Base-by-base conservation (phyloP, 2,888 invertebrate genomes). In the Dolichomitus sp. region DNA sequence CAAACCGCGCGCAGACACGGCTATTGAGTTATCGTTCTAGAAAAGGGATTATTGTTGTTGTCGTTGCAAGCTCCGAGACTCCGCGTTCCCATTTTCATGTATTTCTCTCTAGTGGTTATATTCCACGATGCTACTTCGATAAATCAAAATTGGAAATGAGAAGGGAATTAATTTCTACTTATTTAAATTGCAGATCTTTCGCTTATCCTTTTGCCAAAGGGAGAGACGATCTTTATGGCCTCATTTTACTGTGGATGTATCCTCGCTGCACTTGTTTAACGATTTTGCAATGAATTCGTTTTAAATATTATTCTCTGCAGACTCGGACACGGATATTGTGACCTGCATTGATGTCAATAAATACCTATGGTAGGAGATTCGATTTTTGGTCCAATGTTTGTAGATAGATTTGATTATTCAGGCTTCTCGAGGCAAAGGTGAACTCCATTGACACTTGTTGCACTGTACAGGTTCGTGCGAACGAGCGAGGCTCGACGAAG, bases 81-180 rank as follows among this genome's bases (percentile, higher is more conserved):
- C 40, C 45, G 52, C 57, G n/a, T 17, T 68, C 70, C 19, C 45
- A 30, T 42, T 54, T 65, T 37, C 50, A 37, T 45, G 6, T 61
- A n/a, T 59, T 37, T 59, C 33, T 6, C 50, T 27, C 30, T 57
- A 45, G 42, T 40, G 33, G 17, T 61, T 33, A 48, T 33, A 48
- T 33, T 6, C 48, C 61, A n/a, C 54, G 48, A 52, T 63, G 68
- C 63, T 37, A 57, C 76, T 72, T 37, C 68, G 76, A 80, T 80
- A 73, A 80, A 80, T 80, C 76, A 83, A 83, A 76, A 83, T 83
- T 83, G 83, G 79, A 83, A 83, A 83, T 83, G 76, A 76, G 80
- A 52, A 54, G n/a, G n/a, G 54, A 83, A 83, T 83, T 80, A 83
- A 83, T 80, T 76, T 19, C 23, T 37, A 61, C 42, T 66, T 73